Base-by-base conservation (phyloP, 2,888 invertebrate species). In the Drosophila prolongata region DNA sequence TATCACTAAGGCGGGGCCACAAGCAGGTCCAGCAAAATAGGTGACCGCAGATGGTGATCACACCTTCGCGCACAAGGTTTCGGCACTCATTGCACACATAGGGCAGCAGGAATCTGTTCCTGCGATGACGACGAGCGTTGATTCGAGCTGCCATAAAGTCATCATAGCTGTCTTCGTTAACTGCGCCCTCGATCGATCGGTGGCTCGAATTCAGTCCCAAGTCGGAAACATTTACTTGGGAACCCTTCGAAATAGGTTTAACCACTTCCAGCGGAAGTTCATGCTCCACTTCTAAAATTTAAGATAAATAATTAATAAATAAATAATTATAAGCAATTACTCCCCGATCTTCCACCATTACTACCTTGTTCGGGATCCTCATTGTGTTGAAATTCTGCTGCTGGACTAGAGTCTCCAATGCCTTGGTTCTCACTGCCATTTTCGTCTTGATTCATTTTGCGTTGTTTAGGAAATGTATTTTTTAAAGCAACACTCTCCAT, bases 21-120 rank as follows among this genome's bases (percentile, higher is more conserved):
- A 83, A 27, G n/a, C 83, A 83, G 1, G 42, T 14, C 88, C 86
- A 83, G 50, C 83, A 83, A 16, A 54, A 83, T 2, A 87, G 16
- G 19, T 83, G 88, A 0, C 83, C 83, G 19, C 83, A 83, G 19
- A 85, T 73, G 4, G 86, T 76, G 3, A 87, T 58, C 10, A 86
- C 86, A 0, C 58, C 88, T 0, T 54, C 52, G 0, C 69, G 55
- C 0, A 76, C 55, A n/a, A 57, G 53, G 1, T 47, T 11, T 0
- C 3, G 1, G 46, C 83, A 87, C 8, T 58, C 1, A 1, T 66
- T 73, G 52, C 88, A 83, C 6, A n/a, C 0, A 30, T 47, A 81
- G 2, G 56, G 58, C 1, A 8, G 3, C 24, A 64, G 5, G 1
- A 2, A 11, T 6, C 6, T 14, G 6, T 6, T n/a, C 2, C 1